Evolutionary conservation across 2,888 invertebrate genomes (phyloP).

Genomic region (Dryocosmus kuriphilus): DNA sequence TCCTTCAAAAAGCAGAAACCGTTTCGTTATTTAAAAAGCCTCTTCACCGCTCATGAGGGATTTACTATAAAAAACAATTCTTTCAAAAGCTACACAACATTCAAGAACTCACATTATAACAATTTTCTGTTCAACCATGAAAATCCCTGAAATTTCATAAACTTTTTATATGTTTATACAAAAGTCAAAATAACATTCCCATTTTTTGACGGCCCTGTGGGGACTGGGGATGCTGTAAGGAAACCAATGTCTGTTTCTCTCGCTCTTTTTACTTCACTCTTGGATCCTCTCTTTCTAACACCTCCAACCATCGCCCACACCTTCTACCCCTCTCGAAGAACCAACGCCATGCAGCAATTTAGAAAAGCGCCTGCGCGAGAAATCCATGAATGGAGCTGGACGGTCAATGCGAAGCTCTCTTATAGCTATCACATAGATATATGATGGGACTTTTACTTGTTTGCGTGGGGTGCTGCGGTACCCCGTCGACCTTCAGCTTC

Average conservation of each 20-base stretch:
- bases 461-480: slow-evolving; percentile 53
- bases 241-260: not conserved
- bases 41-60: no score
- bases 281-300: slow-evolving; percentile 3
- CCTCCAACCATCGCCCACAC: not conserved
- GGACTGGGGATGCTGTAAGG: slow-evolving; percentile 8
- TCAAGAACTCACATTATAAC: no score
- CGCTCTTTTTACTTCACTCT: not conserved
- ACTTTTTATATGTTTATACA: no score
- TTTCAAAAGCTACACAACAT: no score
- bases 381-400: slow-evolving; percentile 54
- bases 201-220: not conserved
- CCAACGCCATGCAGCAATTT: slow-evolving; percentile 48
- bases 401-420: slow-evolving; percentile 55
- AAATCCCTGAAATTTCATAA: no score
- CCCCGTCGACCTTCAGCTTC: slow-evolving; percentile 50
- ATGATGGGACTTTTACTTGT: slow-evolving; percentile 49
- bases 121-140: no score
- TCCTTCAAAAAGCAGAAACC: no score
- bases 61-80: no score
- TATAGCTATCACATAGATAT: slow-evolving; percentile 29
- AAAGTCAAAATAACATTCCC: no score
- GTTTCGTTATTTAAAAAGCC: no score
- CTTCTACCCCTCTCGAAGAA: slow-evolving; percentile 45
- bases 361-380: slow-evolving; percentile 43